Evolutionary conservation across 2,797 vertebrate species (phyloP), one percentile per base, ranked within the genome.

Genomic region (Margarornis squamiger): DNA sequence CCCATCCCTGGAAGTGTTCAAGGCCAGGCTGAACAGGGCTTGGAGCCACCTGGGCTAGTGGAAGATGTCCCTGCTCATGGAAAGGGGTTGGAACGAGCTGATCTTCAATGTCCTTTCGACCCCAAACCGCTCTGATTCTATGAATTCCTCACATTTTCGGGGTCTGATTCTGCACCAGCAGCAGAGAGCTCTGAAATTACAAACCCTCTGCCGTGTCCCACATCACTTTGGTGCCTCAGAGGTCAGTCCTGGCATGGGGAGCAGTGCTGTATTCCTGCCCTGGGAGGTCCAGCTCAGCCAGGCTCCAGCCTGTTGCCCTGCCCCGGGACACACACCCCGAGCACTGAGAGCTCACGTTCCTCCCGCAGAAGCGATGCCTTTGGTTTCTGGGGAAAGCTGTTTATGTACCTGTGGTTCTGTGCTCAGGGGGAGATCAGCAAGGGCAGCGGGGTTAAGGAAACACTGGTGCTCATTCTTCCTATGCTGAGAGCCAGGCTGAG

Each of bases 321-420:
- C 45, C 55, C 41, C 1, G 1, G 49, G 38, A 63, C 54, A 4
- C 1, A 0, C 0, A 1, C 38, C 43, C 43, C 8, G 43, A 4
- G 36, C 6, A 13, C 41, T 4, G 14, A 7, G 48, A 34, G n/a
- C 22, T 91, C 11, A 2, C 2, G 0, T 57, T 46, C 7, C 7
- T 93, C 71, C 61, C 2, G 1, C 54, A 61, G 41, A 54, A 84
- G 41, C 4, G 38, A 52, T 49, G 24, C 48, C n/a, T 63, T 61
- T 46, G 78, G 18, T 45, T 57, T 81, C 54, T 74, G 63, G 21
- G 34, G 85, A 92, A 86, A 76, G 38, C 73, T 75, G 38, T 68
- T 81, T 4, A 6, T 61, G 0, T 21, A 17, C 32, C 0, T 9
- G 43, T 1, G 16, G 46, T 32, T 81, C 36, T 41, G 23, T 68